phyloP scores from a whole-genome alignment of 2,797 vertebrate species.

The Chloroceryle amazona region DNA sequence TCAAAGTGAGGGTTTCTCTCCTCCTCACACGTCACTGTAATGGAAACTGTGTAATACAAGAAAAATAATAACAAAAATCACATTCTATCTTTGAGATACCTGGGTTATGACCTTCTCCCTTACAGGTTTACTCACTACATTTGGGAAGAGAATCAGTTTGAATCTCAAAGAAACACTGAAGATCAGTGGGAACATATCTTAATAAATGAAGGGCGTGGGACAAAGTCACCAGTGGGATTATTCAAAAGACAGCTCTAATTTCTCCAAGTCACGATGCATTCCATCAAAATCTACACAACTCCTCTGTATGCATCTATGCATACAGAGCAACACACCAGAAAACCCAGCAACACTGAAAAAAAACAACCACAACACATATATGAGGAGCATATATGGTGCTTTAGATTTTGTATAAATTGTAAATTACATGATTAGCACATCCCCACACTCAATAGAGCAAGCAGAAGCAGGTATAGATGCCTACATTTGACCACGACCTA shows the following conservation, averaged over 20 bases:
- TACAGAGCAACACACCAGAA: neutral
- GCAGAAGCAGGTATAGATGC: neutral
- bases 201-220: neutral
- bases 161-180: neutral
- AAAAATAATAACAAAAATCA: neutral
- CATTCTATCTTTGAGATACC: neutral
- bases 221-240: neutral
- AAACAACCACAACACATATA: too few species aligned
- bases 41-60: fast-evolving
- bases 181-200: neutral
- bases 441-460: fast-evolving
- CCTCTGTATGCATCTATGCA: neutral
- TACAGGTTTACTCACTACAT: neutral
- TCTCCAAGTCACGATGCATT: neutral
- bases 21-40: neutral
- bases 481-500: neutral
- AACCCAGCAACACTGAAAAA: neutral
- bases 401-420: neutral
- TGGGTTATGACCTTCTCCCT: neutral
- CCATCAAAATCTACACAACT: neutral
- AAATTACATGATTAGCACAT: neutral
- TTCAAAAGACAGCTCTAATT: neutral
- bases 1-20: neutral
- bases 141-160: neutral
- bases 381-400: fast-evolving